phyloP scores from a whole-genome alignment of 1,140 invertebrate species.

The Trichogramma pretiosum region DNA sequence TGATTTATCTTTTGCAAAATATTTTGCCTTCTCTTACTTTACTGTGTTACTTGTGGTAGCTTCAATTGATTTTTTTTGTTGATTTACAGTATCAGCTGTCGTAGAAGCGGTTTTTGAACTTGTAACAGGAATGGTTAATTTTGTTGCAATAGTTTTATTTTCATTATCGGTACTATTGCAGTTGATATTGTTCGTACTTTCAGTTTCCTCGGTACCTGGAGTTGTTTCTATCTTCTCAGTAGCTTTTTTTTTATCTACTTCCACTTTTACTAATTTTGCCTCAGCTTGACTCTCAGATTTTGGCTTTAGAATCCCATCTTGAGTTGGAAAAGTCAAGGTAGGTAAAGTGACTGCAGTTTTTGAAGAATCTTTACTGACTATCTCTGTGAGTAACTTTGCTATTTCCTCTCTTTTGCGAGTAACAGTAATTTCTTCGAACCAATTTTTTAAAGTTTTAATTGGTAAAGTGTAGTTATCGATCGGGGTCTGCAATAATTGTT shows the following conservation, averaged over 20 bases:
- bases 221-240: constrained; percentile 17
- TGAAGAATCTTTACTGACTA: constrained; percentile 54
- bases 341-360: constrained; percentile 39
- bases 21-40: constrained; percentile 2
- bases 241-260: constrained; percentile 28
- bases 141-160: neutral
- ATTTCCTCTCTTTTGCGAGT: constrained; percentile 72
- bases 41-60: too few species aligned
- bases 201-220: constrained; percentile 12
- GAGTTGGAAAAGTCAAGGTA: constrained; percentile 38
- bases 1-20: neutral
- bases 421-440: constrained; percentile 71
- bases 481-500: constrained; percentile 51
- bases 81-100: too few species aligned
- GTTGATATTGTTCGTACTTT: constrained; percentile 19
- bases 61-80: too few species aligned
- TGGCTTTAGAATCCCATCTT: constrained; percentile 38
- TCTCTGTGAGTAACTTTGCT: constrained; percentile 58
- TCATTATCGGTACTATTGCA: neutral
- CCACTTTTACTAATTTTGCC: constrained; percentile 24
- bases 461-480: constrained; percentile 65
- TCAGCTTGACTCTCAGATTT: constrained; percentile 27
- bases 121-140: too few species aligned
- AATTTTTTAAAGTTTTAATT: constrained; percentile 64
- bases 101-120: too few species aligned